phyloP scores from a whole-genome alignment of 2,113 vertebrate genomes.

The Seriola rivoliana region DNA sequence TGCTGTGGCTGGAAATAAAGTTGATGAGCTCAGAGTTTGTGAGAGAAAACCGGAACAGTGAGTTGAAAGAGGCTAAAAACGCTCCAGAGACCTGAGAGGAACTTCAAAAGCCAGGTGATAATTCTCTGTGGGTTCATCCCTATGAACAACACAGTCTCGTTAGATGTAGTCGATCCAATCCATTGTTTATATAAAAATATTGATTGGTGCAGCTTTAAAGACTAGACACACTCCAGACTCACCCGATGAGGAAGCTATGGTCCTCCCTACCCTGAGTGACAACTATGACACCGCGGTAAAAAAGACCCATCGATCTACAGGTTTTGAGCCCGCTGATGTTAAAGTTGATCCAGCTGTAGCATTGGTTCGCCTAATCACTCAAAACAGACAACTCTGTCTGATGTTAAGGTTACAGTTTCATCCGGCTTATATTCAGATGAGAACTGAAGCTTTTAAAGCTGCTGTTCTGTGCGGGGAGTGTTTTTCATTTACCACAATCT shows the following conservation, averaged over 20 bases:
- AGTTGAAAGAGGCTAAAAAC: neutral
- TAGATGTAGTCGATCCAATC: neutral
- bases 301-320: conserved; percentile 13
- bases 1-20: neutral
- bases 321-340: neutral
- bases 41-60: neutral
- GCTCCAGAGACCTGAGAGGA: neutral
- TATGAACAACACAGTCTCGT: neutral
- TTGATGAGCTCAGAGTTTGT: neutral
- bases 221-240: neutral
- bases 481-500: conserved; percentile 42
- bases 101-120: neutral
- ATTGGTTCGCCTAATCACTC: neutral
- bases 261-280: conserved; percentile 4
- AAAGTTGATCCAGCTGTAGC: neutral
- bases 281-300: conserved; percentile 15
- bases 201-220: neutral
- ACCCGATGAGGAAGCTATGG: neutral
- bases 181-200: neutral
- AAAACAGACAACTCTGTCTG: conserved; percentile 8
- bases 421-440: conserved; percentile 4
- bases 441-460: conserved; percentile 9
- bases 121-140: neutral
- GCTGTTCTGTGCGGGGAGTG: conserved; percentile 10
- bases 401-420: conserved; percentile 9